These are phyloP conservation scores for Chloropsis hardwickii DNA, from an alignment of 2,113 vertebrate species.

Conservation along the genomic window DNA sequence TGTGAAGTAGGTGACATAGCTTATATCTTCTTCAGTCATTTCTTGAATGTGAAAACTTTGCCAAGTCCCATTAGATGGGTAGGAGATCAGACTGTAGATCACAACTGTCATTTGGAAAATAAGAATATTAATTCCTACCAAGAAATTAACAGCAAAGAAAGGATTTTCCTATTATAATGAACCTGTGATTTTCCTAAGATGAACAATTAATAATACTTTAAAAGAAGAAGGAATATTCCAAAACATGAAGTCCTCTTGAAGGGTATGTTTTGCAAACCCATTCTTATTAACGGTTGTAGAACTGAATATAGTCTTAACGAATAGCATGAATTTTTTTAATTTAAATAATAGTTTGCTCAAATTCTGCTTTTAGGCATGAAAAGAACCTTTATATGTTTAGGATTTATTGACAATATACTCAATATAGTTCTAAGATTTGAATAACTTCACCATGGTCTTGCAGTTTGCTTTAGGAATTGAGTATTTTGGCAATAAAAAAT, in stretches of 20 bases:
- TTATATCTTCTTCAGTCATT: neutral
- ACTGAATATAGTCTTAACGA: neutral
- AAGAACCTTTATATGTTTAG: neutral
- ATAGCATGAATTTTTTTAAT: neutral
- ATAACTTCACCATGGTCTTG: neutral
- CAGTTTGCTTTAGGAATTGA: neutral
- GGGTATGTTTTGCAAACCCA: neutral
- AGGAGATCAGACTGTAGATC: neutral
- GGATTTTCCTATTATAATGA: neutral
- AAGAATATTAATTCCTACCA: neutral
- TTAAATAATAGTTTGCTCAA: neutral
- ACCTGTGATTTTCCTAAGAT: neutral
- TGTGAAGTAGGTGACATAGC: neutral
- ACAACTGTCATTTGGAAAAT: neutral
- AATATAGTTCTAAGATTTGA: neutral
- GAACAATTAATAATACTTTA: neutral
- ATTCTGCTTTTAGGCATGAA: neutral
- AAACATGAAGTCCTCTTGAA: neutral
- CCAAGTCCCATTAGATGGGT: neutral
- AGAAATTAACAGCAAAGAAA: neutral
- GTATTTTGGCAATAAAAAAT: neutral
- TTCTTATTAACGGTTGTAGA: neutral
- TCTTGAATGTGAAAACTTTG: neutral
- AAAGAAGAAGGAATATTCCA: neutral
- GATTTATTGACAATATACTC: neutral